Base-by-base conservation (phyloP, 2,888 invertebrate genomes). In the Cordilura impudica region DNA sequence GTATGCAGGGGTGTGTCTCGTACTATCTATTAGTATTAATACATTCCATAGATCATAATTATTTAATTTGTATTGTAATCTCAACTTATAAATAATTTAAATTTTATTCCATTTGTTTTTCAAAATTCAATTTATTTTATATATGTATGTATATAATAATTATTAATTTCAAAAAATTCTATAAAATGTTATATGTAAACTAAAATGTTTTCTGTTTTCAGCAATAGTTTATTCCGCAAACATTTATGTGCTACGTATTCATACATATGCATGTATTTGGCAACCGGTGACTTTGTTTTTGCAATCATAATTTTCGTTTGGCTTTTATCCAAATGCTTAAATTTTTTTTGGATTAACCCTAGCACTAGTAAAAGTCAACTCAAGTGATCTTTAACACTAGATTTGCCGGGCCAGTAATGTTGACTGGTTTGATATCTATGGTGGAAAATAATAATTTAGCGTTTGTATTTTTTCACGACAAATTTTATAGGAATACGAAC, bases 251-350 rank as follows among this genome's bases (percentile, higher is more conserved):
- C 18, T 0, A 16, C 5, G 21, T 51, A n/a, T 19, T 26, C 16
- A n/a, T 19, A 21, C 16, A n/a, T 54, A 47, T 19, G 66, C 23
- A n/a, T 58, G 12, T 49, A 12, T 65, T 73, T 65, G 49, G 65
- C 29, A 49, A 73, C 66, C 58, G 58, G 58, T 58, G 16, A 35
- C 4, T 43, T 66, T 60, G 14, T 60, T 26, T 45, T 73, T 58
- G 47, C 6, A 43, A 66, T 51, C 39, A 58, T 51, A 58, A 43
- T 73, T 51, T 16, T 49, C 7, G 45, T 47, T 73, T 73, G 73
- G 66, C 66, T 58, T 29, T 73, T 43, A 21, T 58, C 73, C 73
- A 73, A 60, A 39, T 43, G 29, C 35, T 56, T 56, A 61, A 19
- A 14, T 26, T 23, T 19, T 2, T 39, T 12, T 49, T 49, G 21